A percentile compares a stretch with the other conserved stretches of the same genome.
Conservation (phyloP, 2,113 vertebrate genomes). For the Chionis minor region DNA sequence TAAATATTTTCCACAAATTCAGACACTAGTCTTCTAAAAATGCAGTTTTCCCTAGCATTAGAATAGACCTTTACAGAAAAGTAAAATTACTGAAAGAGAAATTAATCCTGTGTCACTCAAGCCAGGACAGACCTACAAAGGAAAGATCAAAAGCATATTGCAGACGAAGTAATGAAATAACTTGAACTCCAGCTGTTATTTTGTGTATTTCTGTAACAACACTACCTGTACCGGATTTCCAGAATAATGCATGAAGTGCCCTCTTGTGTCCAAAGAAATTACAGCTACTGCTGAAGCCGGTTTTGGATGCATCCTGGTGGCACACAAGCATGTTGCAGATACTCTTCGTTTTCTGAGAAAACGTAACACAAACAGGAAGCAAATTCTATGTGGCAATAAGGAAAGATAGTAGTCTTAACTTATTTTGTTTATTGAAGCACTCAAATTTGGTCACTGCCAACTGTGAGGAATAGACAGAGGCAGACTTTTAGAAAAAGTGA, state of each 20-base stretch:
- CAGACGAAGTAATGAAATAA: background rate
- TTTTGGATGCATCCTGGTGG: background rate
- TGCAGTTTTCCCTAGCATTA: too few species aligned
- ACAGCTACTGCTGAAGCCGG: background rate
- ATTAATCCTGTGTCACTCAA: too few species aligned
- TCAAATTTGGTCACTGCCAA: background rate
- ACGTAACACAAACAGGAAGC: background rate
- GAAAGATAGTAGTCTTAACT: background rate
- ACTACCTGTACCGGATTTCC: background rate
- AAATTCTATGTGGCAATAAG: background rate
- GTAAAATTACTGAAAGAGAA: too few species aligned
- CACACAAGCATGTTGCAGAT: background rate
- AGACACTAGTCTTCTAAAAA: too few species aligned
- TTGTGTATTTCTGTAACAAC: background rate
- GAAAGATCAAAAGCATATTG: background rate
- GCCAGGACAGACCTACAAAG: background rate
- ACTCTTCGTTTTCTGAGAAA: background rate
- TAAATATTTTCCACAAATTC: too few species aligned
- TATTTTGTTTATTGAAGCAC: background rate
- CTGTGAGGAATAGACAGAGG: background rate
- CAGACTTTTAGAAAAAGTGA: background rate
- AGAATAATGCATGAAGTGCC: conserved; percentile 46
- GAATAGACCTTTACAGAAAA: too few species aligned
- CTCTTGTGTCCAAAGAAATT: conserved; percentile 63
- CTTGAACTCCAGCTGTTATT: background rate